Percentiles rank a stretch among this genome's conserved stretches.
These are phyloP conservation scores for Cepaea nemoralis DNA, from an alignment of 1,140 invertebrate species.

Conservation along the genomic window DNA sequence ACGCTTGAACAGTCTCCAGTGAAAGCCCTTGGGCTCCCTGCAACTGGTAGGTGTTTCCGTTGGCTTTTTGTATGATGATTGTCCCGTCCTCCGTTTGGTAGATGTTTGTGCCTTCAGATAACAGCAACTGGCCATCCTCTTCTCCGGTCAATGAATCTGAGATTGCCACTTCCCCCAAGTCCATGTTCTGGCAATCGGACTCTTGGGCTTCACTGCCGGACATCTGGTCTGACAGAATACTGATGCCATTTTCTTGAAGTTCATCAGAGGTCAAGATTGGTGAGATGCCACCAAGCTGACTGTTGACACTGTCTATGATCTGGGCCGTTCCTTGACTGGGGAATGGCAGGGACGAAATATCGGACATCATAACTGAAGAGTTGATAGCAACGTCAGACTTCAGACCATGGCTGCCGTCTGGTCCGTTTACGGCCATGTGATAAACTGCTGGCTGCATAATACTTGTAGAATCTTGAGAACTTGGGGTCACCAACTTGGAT, in stretches of 20 bases:
- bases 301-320: background rate
- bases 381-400: background rate
- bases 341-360: constrained; percentile 11
- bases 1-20: constrained; percentile 67
- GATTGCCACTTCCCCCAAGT: background rate
- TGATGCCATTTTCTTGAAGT: constrained; percentile 7
- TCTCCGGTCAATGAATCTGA: background rate
- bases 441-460: background rate
- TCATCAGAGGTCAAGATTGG: background rate
- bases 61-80: constrained; percentile 60
- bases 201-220: background rate
- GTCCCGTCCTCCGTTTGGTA: constrained; percentile 66
- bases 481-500: background rate
- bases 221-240: background rate
- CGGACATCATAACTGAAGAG: background rate
- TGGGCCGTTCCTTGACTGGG: background rate
- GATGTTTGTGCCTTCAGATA: constrained; percentile 49
- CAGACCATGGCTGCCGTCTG: background rate
- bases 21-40: constrained; percentile 63
- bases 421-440: background rate
- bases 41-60: constrained; percentile 64
- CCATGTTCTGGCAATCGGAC: background rate
- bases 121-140: constrained; percentile 21
- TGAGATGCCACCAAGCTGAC: constrained; percentile 5
- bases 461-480: background rate